Percentiles rank a stretch among this genome's conserved stretches.
Evolutionary conservation across 2,797 vertebrate genomes (phyloP).

Genomic region (Myioborus melanocephalus): DNA sequence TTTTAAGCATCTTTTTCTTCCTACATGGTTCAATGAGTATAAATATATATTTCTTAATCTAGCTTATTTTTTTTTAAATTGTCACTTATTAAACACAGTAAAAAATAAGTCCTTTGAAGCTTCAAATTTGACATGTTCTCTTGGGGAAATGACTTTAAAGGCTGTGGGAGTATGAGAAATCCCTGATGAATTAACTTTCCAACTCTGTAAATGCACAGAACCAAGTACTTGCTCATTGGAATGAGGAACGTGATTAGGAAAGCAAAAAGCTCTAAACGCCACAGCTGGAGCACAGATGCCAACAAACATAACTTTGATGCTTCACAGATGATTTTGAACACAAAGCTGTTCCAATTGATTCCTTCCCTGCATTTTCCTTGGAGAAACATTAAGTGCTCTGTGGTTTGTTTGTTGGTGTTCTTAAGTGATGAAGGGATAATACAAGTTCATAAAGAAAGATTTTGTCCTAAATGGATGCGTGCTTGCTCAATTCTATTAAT

Average conservation of each 20-base stretch:
- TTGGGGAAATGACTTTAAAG: neutral
- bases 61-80: neutral
- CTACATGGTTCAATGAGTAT: neutral
- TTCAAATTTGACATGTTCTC: neutral
- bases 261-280: neutral
- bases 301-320: neutral
- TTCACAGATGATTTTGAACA: constrained; percentile 10
- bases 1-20: neutral
- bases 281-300: constrained; percentile 40
- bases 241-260: neutral
- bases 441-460: neutral
- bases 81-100: neutral
- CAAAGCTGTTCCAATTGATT: constrained; percentile 36
- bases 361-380: constrained; percentile 32
- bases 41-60: neutral
- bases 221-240: neutral
- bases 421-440: constrained; percentile 26
- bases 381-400: constrained; percentile 4
- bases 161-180: neutral
- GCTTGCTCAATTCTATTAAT: constrained; percentile 37
- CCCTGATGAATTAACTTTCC: neutral
- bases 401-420: constrained; percentile 15
- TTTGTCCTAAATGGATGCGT: neutral
- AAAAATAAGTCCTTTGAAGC: neutral
- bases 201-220: neutral